Evolutionary conservation across 1,140 invertebrate genomes (phyloP).

Genomic region (Halictus rubicundus): DNA sequence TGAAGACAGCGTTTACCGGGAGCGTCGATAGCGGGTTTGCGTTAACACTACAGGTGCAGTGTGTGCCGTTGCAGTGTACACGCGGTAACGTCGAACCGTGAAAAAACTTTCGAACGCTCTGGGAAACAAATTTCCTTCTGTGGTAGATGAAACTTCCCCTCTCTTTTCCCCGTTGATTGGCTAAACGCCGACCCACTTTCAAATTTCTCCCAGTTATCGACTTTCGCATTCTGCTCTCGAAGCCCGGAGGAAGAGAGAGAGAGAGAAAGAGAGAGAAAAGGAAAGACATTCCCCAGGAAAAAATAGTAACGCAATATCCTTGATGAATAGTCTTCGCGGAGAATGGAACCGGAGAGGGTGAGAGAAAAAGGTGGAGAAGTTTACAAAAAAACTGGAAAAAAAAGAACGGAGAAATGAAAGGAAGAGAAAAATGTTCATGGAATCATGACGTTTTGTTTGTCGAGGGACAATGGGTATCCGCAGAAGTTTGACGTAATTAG

Average conservation of each 20-base stretch:
- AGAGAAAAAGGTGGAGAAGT: not conserved
- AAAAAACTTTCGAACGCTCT: conserved; percentile 16
- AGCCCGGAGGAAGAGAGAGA: not conserved
- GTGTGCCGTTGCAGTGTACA: no score
- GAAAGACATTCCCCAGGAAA: not conserved
- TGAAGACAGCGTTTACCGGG: no score
- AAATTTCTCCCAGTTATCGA: conserved; percentile 35
- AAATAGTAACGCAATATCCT: not conserved
- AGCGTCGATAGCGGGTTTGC: no score
- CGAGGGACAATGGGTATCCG: not conserved
- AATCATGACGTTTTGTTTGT: conserved; percentile 13
- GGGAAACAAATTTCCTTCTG: conserved; percentile 31
- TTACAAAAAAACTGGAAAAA: no score
- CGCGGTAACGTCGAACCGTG: not conserved
- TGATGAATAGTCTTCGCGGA: not conserved
- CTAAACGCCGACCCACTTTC: conserved; percentile 38
- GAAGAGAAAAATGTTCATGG: conserved; percentile 4
- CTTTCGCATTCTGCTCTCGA: conserved; percentile 12
- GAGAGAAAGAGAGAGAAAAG: not conserved
- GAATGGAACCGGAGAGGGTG: not conserved
- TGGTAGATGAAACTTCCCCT: not conserved
- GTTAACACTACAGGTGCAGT: no score
- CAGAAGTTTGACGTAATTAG: conserved; percentile 28
- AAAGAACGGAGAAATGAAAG: no score
- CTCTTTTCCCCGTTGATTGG: conserved; percentile 15